phyloP scores from a whole-genome alignment of 30 jellyfish, hydroid and myxozoan genomes.

The Hydractinia echinata region DNA sequence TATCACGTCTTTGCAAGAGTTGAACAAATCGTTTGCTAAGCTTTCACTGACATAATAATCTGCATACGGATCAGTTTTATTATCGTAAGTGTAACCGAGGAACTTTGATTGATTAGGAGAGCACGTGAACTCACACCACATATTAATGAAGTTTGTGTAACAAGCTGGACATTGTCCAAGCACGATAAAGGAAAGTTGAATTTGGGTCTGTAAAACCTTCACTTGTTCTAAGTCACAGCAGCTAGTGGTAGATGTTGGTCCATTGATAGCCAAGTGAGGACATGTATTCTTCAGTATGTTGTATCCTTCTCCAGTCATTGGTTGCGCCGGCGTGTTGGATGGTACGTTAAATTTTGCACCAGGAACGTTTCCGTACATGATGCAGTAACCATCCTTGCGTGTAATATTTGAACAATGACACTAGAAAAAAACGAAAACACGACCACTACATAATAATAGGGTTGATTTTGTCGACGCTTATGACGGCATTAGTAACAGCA shows the following conservation, averaged over 20 bases:
- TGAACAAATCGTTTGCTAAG: conserved; percentile 69
- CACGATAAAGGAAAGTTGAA: conserved; percentile 51
- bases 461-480: no score
- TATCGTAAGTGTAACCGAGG: not conserved
- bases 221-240: conserved; percentile 72
- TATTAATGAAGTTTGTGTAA: conserved; percentile 46
- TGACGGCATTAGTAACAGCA: no score
- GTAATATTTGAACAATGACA: no score
- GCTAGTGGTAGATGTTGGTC: conserved; percentile 24
- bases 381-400: conserved; percentile 68
- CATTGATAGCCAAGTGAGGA: conserved; percentile 44
- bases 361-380: conserved; percentile 77
- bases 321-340: conserved; percentile 60
- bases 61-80: conserved; percentile 20
- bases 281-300: conserved; percentile 45
- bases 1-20: conserved; percentile 68
- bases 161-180: conserved; percentile 79
- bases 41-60: conserved; percentile 44
- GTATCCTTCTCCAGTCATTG: conserved; percentile 40
- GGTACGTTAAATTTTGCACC: conserved; percentile 37
- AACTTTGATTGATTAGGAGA: conserved; percentile 53
- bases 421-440: no score
- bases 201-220: conserved; percentile 38
- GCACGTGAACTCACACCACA: conserved; percentile 84
- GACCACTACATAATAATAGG: no score